Evolutionary conservation across 2,797 vertebrate species (phyloP).

Genomic region (Myotis myotis): DNA sequence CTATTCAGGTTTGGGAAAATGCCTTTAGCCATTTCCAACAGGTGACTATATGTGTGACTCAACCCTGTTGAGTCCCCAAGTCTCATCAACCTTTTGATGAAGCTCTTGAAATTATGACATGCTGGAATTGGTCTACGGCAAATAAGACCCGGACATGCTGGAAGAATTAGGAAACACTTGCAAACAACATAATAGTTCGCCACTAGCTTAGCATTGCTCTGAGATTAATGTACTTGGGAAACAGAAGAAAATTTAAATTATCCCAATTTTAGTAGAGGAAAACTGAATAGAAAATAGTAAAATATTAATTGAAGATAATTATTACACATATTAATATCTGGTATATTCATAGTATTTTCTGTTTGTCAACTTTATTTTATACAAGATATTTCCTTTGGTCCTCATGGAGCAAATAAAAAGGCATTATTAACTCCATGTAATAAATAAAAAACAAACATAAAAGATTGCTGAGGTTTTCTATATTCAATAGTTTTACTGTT

Average conservation of each 20-base stretch:
- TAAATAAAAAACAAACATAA: not conserved
- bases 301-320: not conserved
- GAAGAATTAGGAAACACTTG: not conserved
- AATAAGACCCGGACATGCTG: not conserved
- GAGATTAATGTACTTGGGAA: not conserved
- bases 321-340: not conserved
- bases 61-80: too few species aligned
- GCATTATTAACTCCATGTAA: not conserved
- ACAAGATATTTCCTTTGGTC: not conserved
- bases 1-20: too few species aligned
- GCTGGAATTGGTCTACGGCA: too few species aligned
- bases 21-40: too few species aligned
- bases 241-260: not conserved
- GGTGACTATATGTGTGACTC: too few species aligned
- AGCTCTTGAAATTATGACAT: too few species aligned
- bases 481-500: not conserved
- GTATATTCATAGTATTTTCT: not conserved
- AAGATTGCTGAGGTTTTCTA: not conserved
- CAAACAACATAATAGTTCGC: not conserved
- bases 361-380: not conserved
- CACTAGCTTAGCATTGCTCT: not conserved
- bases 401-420: not conserved
- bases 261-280: not conserved
- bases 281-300: not conserved
- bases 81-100: too few species aligned